Percentiles rank a stretch among this genome's conserved stretches.
Evolutionary conservation across 2,797 vertebrate genomes (phyloP).

Genomic region (Austrolebias charrua): DNA sequence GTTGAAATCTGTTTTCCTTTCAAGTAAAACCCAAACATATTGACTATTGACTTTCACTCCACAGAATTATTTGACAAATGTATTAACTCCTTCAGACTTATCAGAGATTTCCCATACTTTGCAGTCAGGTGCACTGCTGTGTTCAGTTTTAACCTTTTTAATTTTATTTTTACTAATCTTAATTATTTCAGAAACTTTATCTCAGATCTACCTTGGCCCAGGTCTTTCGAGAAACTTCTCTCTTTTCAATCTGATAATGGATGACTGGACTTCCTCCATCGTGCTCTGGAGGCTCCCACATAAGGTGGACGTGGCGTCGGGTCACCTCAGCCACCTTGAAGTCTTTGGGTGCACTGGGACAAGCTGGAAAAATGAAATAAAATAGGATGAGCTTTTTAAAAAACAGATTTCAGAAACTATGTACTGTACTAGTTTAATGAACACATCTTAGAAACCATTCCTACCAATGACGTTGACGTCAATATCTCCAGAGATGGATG

Average conservation of each 20-base stretch:
- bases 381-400: not conserved
- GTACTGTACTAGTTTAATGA: not conserved
- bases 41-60: not conserved
- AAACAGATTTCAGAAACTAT: not conserved
- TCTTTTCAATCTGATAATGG: constrained; percentile 93
- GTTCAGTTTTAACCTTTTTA: not conserved
- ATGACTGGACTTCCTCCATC: constrained; percentile 95
- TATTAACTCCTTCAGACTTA: not conserved
- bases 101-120: not conserved
- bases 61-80: not conserved
- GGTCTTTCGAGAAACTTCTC: constrained; percentile 92
- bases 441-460: not conserved
- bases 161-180: too few species aligned
- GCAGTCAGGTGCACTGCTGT: not conserved
- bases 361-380: constrained; percentile 78
- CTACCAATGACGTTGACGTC: constrained; percentile 95
- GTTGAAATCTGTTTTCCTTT: not conserved
- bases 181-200: not conserved
- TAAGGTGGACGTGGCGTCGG: constrained; percentile 88
- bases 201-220: constrained; percentile 88
- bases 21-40: not conserved
- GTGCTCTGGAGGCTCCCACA: constrained; percentile 95
- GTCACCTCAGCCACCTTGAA: constrained; percentile 90
- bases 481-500: constrained; percentile 91
- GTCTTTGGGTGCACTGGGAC: constrained; percentile 94